Conservation (phyloP, 2,797 vertebrate genomes). For the Danio choprae region DNA sequence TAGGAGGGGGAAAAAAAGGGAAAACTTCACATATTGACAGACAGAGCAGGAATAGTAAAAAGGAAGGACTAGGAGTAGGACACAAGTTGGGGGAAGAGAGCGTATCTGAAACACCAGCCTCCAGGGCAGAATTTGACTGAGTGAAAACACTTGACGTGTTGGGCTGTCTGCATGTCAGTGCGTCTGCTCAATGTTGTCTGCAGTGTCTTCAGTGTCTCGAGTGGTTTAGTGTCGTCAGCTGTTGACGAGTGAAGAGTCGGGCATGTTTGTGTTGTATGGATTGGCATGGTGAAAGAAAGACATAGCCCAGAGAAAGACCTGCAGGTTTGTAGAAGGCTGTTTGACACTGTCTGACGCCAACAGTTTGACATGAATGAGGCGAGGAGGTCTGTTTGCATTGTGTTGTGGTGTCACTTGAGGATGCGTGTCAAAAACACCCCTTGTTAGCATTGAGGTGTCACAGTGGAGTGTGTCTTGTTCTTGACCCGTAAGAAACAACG, state of each 20-base stretch:
- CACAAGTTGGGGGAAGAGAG: conserved; percentile 57
- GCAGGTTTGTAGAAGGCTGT: conserved; percentile 38
- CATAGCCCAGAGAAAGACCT: conserved; percentile 28
- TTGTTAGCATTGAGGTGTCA: conserved; percentile 56
- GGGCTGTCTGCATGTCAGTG: conserved; percentile 78
- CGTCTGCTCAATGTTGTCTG: conserved; percentile 59
- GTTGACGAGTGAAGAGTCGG: conserved; percentile 35
- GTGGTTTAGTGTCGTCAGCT: conserved; percentile 58
- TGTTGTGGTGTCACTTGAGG: conserved; percentile 52
- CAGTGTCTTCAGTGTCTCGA: conserved; percentile 75
- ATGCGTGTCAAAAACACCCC: conserved; percentile 47
- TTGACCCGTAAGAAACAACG: conserved; percentile 41
- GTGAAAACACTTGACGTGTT: conserved; percentile 46
- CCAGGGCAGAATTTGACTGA: conserved; percentile 17
- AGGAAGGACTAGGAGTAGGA: conserved; percentile 34
- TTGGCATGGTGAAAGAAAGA: conserved; percentile 22
- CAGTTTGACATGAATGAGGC: conserved; percentile 45
- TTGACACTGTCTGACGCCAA: conserved; percentile 42
- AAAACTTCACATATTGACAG: conserved; percentile 68
- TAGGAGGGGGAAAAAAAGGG: conserved; percentile 63
- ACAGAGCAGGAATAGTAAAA: conserved; percentile 54
- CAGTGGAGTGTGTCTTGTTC: conserved; percentile 53
- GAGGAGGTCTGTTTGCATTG: conserved; percentile 41
- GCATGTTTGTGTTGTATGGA: conserved; percentile 40
- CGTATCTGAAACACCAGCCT: conserved; percentile 52